These are phyloP conservation scores for Pitta sordida DNA, from an alignment of 2,113 vertebrate species.

Conservation along the genomic window DNA sequence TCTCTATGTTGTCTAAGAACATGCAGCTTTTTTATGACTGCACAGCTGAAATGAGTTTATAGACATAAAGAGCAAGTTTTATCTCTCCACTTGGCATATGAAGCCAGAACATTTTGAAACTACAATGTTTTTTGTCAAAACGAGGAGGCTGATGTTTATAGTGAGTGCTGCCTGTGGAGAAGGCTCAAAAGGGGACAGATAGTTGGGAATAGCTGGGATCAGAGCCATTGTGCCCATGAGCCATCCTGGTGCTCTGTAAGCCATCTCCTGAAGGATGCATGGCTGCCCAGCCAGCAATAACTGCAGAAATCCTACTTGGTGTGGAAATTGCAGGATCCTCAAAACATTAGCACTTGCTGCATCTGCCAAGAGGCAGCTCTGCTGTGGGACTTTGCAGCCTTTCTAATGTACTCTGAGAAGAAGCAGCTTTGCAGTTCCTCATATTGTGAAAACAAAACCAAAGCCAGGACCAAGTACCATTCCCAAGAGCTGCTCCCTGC, in stretches of 20 bases:
- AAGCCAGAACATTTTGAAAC: not conserved
- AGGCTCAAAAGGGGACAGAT: not conserved
- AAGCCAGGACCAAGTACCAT: not conserved
- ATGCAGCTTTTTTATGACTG: not conserved
- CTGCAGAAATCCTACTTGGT: not conserved
- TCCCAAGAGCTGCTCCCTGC: not conserved
- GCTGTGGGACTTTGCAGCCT: not conserved
- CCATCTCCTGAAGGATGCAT: rapidly evolving
- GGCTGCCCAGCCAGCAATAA: not conserved
- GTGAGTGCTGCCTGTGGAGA: not conserved
- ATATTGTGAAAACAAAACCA: not conserved
- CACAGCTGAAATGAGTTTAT: not conserved
- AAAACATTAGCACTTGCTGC: not conserved
- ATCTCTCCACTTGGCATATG: rapidly evolving
- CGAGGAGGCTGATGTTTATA: not conserved
- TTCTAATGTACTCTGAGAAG: not conserved
- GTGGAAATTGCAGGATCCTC: not conserved
- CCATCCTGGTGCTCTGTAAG: not conserved
- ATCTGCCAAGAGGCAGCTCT: not conserved
- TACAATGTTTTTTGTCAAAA: not conserved
- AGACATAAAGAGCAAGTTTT: not conserved
- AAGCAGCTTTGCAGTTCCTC: not conserved
- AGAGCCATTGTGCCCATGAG: not conserved
- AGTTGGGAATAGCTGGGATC: not conserved
- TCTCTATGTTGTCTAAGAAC: not conserved